A percentile compares a stretch with the other conserved stretches of the same genome.
Conservation (phyloP, 2,113 vertebrate genomes). For the Speoplatyrhinus poulsoni region DNA sequence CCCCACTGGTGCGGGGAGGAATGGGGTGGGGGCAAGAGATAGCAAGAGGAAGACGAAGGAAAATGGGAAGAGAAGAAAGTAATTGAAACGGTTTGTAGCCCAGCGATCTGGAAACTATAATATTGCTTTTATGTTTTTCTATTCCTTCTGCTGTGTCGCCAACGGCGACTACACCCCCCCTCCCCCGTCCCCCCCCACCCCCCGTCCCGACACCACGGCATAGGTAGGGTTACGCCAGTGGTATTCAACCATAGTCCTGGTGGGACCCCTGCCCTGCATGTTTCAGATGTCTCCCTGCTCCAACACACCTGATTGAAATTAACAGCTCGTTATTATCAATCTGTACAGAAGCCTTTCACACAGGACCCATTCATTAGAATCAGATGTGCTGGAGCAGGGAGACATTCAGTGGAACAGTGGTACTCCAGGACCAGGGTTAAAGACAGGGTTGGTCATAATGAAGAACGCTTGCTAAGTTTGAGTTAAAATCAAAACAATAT, state of each 20-base stretch:
- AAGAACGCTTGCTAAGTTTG: no score
- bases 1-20: constrained; percentile 7
- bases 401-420: no score
- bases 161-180: constrained; percentile 27
- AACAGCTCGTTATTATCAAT: background rate
- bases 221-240: constrained; percentile 24
- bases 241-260: no score
- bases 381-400: background rate
- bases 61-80: constrained; percentile 39
- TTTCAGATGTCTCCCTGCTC: no score
- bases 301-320: background rate
- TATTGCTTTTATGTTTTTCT: constrained; percentile 62
- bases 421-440: no score
- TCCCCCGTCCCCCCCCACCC: constrained; percentile 2
- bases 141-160: constrained; percentile 52
- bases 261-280: no score
- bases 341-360: background rate
- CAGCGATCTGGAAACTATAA: constrained; percentile 64
- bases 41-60: constrained; percentile 10
- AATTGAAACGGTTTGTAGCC: constrained; percentile 61
- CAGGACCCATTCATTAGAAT: background rate
- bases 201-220: constrained; percentile 13
- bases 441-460: no score
- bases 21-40: background rate
- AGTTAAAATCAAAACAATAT: no score